Base-by-base conservation (phyloP, 1,140 invertebrate genomes). In the Sarcophaga bullata region DNA sequence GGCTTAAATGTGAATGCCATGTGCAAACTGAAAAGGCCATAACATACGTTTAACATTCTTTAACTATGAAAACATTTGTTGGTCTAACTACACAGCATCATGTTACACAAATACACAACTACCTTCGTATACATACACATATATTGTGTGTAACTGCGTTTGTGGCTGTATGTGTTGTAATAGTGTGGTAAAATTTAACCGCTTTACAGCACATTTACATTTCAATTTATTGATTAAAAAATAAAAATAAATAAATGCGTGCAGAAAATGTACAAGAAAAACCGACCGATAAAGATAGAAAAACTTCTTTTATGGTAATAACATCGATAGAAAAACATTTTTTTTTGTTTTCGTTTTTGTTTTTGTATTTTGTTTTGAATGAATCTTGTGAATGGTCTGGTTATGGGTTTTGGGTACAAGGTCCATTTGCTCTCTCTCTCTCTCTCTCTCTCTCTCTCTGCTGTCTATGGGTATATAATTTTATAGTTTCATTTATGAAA, bases 141-240 rank as follows among this genome's bases (percentile, higher is more conserved):
- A 13, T n/a, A n/a, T n/a, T n/a, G n/a, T 58, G 6, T 15, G 13
- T 58, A 58, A 58, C 1, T 58, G 52, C 46, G 75, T 78, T 49
- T 78, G 75, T 52, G 75, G 75, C 50, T 78, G 19, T 47, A 50
- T 19, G 17, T 48, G 75, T 50, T 78, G 75, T 78, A 78, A 78
- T 52, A 25, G 75, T 50, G 75, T 50, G 75, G n/a, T 78, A 19
- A 50, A 78, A 78, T 78, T 78, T 78, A 78, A 78, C 75, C 75
- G 48, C 49, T 78, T 78, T 78, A 78, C 49, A 78, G 75, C 75
- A 78, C 75, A 78, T 50, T 78, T 78, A 78, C 75, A 78, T 78
- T 78, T 78, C 17, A 49, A 11, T 78, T 78, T 78, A 78, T 78
- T 78, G 75, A 78, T 78, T 78, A 78, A 78, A 52, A 50, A 50